Evolutionary conservation across 2,113 vertebrate species (phyloP), one percentile per base, ranked within the genome.

Genomic region (Pollimyrus isidori): DNA sequence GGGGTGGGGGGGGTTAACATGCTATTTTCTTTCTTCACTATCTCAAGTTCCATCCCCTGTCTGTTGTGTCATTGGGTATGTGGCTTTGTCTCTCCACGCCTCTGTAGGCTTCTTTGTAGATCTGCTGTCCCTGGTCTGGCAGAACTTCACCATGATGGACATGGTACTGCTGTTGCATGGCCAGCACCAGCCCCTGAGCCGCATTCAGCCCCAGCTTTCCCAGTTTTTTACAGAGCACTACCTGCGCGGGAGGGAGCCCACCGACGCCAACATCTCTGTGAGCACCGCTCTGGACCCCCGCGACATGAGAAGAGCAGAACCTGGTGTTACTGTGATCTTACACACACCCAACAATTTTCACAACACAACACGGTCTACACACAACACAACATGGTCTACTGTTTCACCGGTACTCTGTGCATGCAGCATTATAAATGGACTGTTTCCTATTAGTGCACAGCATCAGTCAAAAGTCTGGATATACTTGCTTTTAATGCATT

Each of bases 141-240:
- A 98, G 95, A 97, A 96, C 17, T 97, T 98, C 91, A 97, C 97
- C 86, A 97, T 98, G 97, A 96, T 97, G 5, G 97, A 98, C 58
- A 95, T 98, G 95, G 97, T 98, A 76, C 96, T 98, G 95, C 95
- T 98, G 90, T 95, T 98, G 0, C 97, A 98, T 0, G 97, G 97
- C 1, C 97, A 98, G 92, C 97, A 96, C 90, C 97, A 98, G 93
- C 97, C 97, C 0, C 94, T 98, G 85, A 95, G 95, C 88, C 96
- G 97, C 62, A 97, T 98, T 89, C 97, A 97, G 93, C 97, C 97
- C 0, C 96, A 97, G 90, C 95, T 98, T 52, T 92, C 95, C 21
- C 93, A 95, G 91, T 98, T 98, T 93, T 98, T 98, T 94, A 96
- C 94, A 42, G 96, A 98, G 94, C 96, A 97, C 93, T 98, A 97